A percentile compares a stretch with the other conserved stretches of the same genome.
phyloP scores from a whole-genome alignment of 37 sponge, comb jelly and placozoan genomes.

The Ephydatia muelleri region DNA sequence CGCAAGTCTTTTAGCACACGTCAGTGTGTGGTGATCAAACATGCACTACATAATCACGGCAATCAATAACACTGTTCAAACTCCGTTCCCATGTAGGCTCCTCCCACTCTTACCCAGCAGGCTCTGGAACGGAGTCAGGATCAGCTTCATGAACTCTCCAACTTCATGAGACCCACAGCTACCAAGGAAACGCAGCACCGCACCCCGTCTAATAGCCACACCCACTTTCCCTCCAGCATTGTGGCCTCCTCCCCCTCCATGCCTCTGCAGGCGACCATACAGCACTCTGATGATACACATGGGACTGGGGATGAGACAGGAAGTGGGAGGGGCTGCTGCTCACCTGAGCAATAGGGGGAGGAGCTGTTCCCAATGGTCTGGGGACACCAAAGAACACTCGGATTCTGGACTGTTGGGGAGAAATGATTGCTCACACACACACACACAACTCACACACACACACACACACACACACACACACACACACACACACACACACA shows the following conservation, averaged over 20 bases:
- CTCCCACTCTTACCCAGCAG: slow-evolving; percentile 1
- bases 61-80: not conserved
- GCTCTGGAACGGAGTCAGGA: slow-evolving; percentile 46
- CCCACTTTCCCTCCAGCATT: slow-evolving; percentile 34
- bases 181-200: slow-evolving; percentile 69
- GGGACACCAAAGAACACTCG: slow-evolving; percentile 48
- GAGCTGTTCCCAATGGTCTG: slow-evolving; percentile 62
- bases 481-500: not conserved
- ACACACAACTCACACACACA: not conserved
- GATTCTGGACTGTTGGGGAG: slow-evolving; percentile 23
- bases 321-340: not conserved
- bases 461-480: too few species aligned
- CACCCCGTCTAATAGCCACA: slow-evolving; percentile 40
- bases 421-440: not conserved
- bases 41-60: not conserved
- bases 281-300: slow-evolving; percentile 34
- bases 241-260: slow-evolving; percentile 13
- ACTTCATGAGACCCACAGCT: slow-evolving; percentile 63
- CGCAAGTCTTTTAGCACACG: too few species aligned
- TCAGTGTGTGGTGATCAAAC: not conserved
- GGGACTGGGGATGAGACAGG: not conserved
- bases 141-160: slow-evolving; percentile 49
- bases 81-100: not conserved
- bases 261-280: slow-evolving; percentile 76
- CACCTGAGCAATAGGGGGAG: slow-evolving; percentile 76